A percentile compares a stretch with the other conserved stretches of the same genome.
Conservation (phyloP, 2,797 vertebrate species). For the Syngnathus acus region DNA sequence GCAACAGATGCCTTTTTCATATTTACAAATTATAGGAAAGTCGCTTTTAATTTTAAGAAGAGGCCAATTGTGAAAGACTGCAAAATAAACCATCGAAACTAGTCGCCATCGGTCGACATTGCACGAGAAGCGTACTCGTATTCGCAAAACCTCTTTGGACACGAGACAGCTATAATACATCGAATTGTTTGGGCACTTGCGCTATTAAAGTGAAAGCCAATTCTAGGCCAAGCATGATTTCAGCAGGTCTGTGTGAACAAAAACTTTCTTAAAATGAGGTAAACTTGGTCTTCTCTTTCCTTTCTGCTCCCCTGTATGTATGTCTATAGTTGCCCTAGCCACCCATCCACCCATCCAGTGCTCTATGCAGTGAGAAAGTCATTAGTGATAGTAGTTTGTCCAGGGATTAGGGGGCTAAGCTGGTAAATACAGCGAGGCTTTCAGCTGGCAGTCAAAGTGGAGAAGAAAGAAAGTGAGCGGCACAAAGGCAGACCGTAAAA, state of each 20-base stretch:
- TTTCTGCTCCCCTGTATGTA: background rate
- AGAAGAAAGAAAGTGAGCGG: constrained; percentile 20
- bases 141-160: too few relatives aligned
- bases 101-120: too few relatives aligned
- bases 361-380: constrained; percentile 52
- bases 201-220: background rate
- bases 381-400: constrained; percentile 60
- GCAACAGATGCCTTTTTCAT: too few relatives aligned
- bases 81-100: too few relatives aligned
- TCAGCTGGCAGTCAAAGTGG: constrained; percentile 31
- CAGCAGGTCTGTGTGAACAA: background rate
- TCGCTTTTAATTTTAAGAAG: too few relatives aligned
- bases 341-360: constrained; percentile 24
- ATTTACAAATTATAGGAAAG: too few relatives aligned
- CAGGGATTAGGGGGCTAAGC: constrained; percentile 58
- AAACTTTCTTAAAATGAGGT: background rate
- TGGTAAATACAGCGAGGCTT: constrained; percentile 52
- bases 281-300: background rate
- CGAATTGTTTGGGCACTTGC: background rate
- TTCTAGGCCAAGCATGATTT: background rate
- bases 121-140: background rate
- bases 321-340: background rate
- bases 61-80: too few relatives aligned
- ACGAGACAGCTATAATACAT: background rate
- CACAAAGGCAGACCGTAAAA: constrained; percentile 17